Percentiles rank a stretch among this genome's conserved stretches.
These are phyloP conservation scores for Brachypalpus laphriformis DNA, from an alignment of 2,888 invertebrate genomes.

Conservation along the genomic window DNA sequence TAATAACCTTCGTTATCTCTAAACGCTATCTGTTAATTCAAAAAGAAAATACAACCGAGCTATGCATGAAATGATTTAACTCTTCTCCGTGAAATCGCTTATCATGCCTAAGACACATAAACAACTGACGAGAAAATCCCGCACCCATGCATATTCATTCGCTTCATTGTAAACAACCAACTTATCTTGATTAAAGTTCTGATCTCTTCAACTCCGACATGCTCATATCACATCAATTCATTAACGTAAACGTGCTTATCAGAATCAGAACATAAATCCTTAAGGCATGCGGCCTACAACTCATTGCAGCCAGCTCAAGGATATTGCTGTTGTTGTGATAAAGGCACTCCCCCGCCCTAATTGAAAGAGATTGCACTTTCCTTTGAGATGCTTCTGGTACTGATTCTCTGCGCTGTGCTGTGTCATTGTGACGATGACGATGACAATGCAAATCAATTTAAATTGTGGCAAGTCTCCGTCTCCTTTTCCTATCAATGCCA, in stretches of 20 bases:
- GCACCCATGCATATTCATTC: constrained; percentile 5
- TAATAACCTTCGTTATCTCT: not conserved
- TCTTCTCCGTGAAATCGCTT: not conserved
- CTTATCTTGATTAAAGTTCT: constrained; percentile 14
- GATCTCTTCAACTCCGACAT: not conserved
- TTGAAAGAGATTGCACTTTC: constrained; percentile 47
- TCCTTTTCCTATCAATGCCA: constrained; percentile 18
- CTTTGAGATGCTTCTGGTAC: constrained; percentile 1
- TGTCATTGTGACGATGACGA: constrained; percentile 12
- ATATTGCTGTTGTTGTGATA: not conserved
- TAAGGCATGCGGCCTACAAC: constrained; percentile 19
- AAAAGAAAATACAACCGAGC: not conserved
- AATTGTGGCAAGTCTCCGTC: constrained; percentile 21
- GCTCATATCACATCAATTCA: constrained; percentile 20
- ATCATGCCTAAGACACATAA: not conserved
- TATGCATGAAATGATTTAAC: not conserved
- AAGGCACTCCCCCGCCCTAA: constrained; percentile 6
- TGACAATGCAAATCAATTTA: constrained; percentile 69
- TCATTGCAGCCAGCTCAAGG: constrained; percentile 19
- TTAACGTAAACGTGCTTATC: constrained; percentile 56
- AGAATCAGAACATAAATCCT: constrained; percentile 28
- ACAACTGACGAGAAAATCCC: not conserved
- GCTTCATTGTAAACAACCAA: not conserved
- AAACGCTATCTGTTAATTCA: not conserved
- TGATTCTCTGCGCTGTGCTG: not conserved